Percentiles rank a stretch among this genome's conserved stretches.
Evolutionary conservation across 37 sponge, comb jelly and placozoan species (phyloP).

Genomic region (Mnemiopsis leidyi): DNA sequence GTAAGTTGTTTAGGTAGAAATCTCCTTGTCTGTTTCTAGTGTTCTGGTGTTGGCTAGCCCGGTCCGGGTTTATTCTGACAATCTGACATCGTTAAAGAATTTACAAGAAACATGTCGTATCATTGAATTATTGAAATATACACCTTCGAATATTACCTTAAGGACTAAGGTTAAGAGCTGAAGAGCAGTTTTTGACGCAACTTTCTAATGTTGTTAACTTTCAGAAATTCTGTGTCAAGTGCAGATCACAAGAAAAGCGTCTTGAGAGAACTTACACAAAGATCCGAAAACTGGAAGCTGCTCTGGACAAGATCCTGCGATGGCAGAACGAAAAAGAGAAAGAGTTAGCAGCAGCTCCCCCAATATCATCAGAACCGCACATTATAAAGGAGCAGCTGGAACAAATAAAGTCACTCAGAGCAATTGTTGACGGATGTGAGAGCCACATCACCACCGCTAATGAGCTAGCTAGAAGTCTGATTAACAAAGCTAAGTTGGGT

Average conservation of each 20-base stretch:
- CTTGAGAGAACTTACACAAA: conserved; percentile 50
- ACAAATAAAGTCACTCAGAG: conserved; percentile 24
- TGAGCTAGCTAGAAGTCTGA: conserved; percentile 34
- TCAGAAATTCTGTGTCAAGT: conserved; percentile 61
- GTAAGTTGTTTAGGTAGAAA: no score
- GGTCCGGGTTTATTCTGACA: no score
- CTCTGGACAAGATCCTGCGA: conserved; percentile 55
- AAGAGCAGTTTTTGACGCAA: no score
- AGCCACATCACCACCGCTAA: conserved; percentile 57
- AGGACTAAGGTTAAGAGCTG: no score
- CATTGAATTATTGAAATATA: no score
- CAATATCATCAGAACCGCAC: conserved; percentile 35
- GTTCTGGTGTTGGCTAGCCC: no score
- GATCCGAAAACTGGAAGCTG: conserved; percentile 21
- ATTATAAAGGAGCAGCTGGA: conserved; percentile 45
- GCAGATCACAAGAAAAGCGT: conserved; percentile 60
- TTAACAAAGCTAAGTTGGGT: conserved; percentile 28
- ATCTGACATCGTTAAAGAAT: no score
- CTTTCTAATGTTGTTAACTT: no score
- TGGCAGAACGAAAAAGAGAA: conserved; percentile 63
- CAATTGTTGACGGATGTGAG: conserved; percentile 65
- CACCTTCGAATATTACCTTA: no score
- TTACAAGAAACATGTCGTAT: no score
- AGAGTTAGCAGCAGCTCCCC: conserved; percentile 56
- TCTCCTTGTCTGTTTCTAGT: no score